Evolutionary conservation across 2,888 invertebrate species (phyloP).

Genomic region (Polyommatus icarus): DNA sequence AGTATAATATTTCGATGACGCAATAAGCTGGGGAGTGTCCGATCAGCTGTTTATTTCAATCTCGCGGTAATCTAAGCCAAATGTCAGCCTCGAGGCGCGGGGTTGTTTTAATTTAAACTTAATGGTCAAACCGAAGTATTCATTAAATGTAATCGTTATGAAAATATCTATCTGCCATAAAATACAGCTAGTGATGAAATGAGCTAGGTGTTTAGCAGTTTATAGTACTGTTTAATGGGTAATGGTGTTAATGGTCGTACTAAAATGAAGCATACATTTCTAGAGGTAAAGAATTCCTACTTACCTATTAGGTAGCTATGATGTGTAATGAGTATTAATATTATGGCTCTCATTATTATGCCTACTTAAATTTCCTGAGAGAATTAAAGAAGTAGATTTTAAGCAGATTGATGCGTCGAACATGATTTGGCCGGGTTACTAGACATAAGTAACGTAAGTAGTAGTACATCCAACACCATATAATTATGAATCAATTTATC

Average conservation of each 20-base stretch:
- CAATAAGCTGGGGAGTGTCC: conserved; percentile 29
- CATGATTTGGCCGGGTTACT: too few species aligned
- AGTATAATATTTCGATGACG: conserved; percentile 19
- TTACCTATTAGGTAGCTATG: too few species aligned
- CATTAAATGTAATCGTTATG: conserved; percentile 14
- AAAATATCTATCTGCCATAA: not conserved
- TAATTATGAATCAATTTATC: not conserved
- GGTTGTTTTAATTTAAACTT: conserved; percentile 29
- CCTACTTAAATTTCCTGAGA: too few species aligned
- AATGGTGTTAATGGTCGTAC: not conserved
- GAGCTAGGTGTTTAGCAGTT: not conserved
- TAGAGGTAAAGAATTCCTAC: too few species aligned
- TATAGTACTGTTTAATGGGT: not conserved
- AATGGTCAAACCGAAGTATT: conserved; percentile 22
- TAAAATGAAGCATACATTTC: not conserved
- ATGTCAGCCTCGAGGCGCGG: conserved; percentile 33
- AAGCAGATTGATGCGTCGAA: too few species aligned
- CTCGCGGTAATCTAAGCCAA: conserved; percentile 32
- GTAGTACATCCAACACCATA: not conserved
- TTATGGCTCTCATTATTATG: too few species aligned
- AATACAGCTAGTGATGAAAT: not conserved
- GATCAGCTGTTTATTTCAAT: conserved; percentile 32
- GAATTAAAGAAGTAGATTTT: too few species aligned
- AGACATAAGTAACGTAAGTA: too few species aligned
- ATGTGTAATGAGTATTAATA: too few species aligned